phyloP scores from a whole-genome alignment of 2,797 vertebrate genomes.

The Avahi laniger region DNA sequence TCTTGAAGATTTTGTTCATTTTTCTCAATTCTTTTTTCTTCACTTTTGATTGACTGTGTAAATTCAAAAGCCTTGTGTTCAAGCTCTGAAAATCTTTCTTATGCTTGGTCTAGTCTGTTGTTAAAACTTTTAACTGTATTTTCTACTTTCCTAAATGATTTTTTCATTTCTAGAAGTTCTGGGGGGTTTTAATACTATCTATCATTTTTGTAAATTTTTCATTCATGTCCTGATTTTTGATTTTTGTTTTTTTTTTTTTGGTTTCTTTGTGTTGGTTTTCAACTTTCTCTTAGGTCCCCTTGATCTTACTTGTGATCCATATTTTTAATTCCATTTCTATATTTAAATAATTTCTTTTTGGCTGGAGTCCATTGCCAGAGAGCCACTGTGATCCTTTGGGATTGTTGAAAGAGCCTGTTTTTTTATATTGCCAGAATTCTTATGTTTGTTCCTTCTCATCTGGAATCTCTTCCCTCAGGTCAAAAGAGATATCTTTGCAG shows the following conservation, averaged over 20 bases:
- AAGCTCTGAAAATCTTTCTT: no score
- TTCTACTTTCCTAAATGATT: no score
- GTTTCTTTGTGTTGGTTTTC: background rate
- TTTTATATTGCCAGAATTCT: background rate
- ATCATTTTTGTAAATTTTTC: no score
- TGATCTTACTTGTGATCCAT: background rate
- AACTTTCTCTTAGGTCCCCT: background rate
- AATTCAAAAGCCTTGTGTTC: no score
- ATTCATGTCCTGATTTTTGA: no score
- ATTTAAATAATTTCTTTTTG: background rate
- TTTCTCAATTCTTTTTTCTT: no score
- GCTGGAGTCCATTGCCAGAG: background rate
- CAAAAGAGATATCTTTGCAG: background rate
- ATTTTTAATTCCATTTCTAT: background rate
- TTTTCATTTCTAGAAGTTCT: no score
- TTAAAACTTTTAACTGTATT: no score
- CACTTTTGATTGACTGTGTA: no score
- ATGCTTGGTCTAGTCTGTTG: no score
- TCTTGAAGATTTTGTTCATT: no score
- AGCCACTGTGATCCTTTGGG: background rate
- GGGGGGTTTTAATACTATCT: no score
- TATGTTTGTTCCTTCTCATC: background rate
- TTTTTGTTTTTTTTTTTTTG: background rate
- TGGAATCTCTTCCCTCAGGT: background rate
- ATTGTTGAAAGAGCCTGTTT: background rate